A percentile compares a stretch with the other conserved stretches of the same genome.
These are phyloP conservation scores for Dendropsophus ebraccatus DNA, from an alignment of 2,113 vertebrate genomes.

Conservation along the genomic window DNA sequence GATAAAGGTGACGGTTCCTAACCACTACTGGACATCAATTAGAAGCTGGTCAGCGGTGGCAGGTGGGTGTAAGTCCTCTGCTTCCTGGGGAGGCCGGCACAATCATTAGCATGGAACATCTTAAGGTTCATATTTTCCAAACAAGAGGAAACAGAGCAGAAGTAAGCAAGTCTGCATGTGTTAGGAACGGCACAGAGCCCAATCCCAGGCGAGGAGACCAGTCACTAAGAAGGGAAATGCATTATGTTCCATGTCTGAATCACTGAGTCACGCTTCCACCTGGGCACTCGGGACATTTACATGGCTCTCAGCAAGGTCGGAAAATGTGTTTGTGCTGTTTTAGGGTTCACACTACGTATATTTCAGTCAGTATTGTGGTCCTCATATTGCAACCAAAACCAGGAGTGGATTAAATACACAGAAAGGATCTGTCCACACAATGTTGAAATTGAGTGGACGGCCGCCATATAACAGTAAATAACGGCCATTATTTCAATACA, in stretches of 20 bases:
- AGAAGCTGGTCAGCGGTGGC: too few relatives aligned
- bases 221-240: constrained; percentile 59
- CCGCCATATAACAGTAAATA: too few relatives aligned
- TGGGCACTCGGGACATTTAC: constrained; percentile 64
- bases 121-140: background rate
- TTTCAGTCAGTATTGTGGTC: too few relatives aligned
- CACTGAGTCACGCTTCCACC: constrained; percentile 58
- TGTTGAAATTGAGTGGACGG: too few relatives aligned
- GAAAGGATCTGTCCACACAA: too few relatives aligned
- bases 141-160: constrained; percentile 49
- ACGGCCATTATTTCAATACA: too few relatives aligned
- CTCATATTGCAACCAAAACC: too few relatives aligned
- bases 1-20: background rate
- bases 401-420: too few relatives aligned
- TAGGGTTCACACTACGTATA: too few relatives aligned
- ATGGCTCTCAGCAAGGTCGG: constrained; percentile 53
- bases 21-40: too few relatives aligned
- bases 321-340: constrained; percentile 64
- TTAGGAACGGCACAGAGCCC: background rate
- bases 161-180: background rate
- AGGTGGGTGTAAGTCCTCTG: background rate
- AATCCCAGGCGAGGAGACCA: constrained; percentile 55
- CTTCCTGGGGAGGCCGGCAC: background rate
- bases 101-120: background rate
- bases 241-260: background rate